These are phyloP conservation scores for Rousettus leschenaultii DNA, from an alignment of 2,113 vertebrate species.

Conservation along the genomic window DNA sequence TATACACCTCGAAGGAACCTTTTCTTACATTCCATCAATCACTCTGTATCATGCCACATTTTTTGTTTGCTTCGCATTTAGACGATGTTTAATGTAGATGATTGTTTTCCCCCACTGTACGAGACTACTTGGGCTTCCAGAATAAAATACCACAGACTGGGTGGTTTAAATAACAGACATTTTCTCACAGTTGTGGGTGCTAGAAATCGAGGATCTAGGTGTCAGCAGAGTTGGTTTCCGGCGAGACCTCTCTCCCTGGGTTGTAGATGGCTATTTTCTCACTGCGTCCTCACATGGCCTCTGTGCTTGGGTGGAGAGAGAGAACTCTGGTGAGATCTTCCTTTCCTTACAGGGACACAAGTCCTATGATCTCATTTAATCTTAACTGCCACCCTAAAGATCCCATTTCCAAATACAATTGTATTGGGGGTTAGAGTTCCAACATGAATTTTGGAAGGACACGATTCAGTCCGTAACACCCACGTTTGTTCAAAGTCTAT, in stretches of 20 bases:
- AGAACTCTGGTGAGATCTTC: neutral
- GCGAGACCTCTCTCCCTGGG: neutral
- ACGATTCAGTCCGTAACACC: neutral
- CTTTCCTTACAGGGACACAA: neutral
- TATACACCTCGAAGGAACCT: neutral
- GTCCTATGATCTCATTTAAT: neutral
- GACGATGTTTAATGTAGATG: neutral
- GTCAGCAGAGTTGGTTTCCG: neutral
- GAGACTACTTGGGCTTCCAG: neutral
- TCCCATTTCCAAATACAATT: neutral
- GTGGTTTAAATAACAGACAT: neutral
- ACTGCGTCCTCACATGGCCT: neutral
- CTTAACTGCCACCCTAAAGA: neutral
- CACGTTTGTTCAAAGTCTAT: conserved; percentile 8
- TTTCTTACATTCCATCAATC: neutral
- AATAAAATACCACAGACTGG: neutral
- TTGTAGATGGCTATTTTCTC: neutral
- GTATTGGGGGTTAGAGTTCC: neutral
- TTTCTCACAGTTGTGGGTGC: neutral
- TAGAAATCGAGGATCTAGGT: neutral
- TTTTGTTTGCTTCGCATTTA: neutral
- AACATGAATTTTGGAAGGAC: neutral
- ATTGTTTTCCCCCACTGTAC: neutral
- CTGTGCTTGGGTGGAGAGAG: neutral
- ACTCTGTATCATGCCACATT: neutral